phyloP scores from a whole-genome alignment of 2,888 invertebrate genomes.

The Ophioninae sp. region DNA sequence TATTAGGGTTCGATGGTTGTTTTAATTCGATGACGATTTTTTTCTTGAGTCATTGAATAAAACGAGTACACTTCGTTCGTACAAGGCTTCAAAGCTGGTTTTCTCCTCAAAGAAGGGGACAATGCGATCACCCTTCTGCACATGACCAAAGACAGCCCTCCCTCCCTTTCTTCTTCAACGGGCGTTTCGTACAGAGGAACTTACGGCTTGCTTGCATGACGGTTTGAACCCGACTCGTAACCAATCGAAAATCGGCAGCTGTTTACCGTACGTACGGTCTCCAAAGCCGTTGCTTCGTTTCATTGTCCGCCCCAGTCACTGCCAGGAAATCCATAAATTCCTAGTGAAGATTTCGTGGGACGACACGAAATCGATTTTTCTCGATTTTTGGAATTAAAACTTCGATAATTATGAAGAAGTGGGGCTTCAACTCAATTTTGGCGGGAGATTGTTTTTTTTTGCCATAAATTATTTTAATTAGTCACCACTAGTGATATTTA shows the following conservation, averaged over 20 bases:
- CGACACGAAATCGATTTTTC: not conserved
- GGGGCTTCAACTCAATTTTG: no score
- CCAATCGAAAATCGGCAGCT: conserved; percentile 34
- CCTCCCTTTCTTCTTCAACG: conserved; percentile 1
- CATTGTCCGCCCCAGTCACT: not conserved
- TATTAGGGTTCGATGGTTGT: not conserved
- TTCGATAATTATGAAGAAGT: no score
- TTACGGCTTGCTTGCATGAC: not conserved
- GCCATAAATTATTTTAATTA: no score
- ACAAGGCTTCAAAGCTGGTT: not conserved
- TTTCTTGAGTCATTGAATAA: not conserved
- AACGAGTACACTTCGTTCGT: not conserved
- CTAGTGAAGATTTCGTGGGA: not conserved
- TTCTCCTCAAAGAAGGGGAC: not conserved
- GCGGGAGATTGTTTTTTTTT: no score
- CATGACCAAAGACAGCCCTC: not conserved
- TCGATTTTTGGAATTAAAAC: not conserved
- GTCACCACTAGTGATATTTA: no score
- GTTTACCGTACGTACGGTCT: conserved; percentile 13
- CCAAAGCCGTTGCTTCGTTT: conserved; percentile 26
- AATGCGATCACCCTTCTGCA: not conserved
- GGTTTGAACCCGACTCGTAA: not conserved
- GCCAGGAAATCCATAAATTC: not conserved
- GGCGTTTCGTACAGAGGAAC: conserved; percentile 3
- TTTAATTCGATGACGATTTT: not conserved